Base-by-base conservation (phyloP, 2,113 vertebrate genomes). In the Dicrurus megarhynchus region DNA sequence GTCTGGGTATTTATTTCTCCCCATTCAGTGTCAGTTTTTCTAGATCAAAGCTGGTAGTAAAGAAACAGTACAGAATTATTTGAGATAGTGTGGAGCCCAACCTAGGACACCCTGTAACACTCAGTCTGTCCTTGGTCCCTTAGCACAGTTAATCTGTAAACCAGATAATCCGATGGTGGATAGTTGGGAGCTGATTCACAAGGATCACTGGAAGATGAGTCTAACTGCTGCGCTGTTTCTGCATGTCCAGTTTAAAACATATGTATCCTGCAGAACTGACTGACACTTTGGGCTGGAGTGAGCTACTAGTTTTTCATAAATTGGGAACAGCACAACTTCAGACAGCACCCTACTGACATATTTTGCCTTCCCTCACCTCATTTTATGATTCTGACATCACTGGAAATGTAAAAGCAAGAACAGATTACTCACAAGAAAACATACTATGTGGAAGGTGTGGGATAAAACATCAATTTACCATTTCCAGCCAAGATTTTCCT, bases 381-480 rank as follows among this genome's bases (percentile, higher is more conserved):
- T 82, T 79, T 94, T 52, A 57, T 69, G 49, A 68, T 59, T 75
- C 67, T 87, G 49, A 65, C 37, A 53, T 86, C 73, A 52, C 81
- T 95, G 49, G 85, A 97, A 96, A 96, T 87, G 60, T 95, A 90
- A 93, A 93, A 63, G 89, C 92, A 95, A 83, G 35, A 97, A 93
- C 39, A 92, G 88, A 84, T 91, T 78, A 87, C 73, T 96, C 85
- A 95, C 53, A 95, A 97, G 70, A 96, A 90, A 91, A 90, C 71
- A 92, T 17, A 75, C 53, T 75, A 65, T 67, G 77, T 93, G 68
- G 80, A 93, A 85, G 65, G 59, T 95, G 95, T 84, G 81, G 79
- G 90, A 84, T 85, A 94, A 57, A 74, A 46, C 32, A 86, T 78
- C 52, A 71, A 87, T 93, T 86, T 96, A 80, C 82, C 95, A 89